These are phyloP conservation scores for Ciconia nigra DNA, from an alignment of 2,797 vertebrate genomes.

Conservation along the genomic window DNA sequence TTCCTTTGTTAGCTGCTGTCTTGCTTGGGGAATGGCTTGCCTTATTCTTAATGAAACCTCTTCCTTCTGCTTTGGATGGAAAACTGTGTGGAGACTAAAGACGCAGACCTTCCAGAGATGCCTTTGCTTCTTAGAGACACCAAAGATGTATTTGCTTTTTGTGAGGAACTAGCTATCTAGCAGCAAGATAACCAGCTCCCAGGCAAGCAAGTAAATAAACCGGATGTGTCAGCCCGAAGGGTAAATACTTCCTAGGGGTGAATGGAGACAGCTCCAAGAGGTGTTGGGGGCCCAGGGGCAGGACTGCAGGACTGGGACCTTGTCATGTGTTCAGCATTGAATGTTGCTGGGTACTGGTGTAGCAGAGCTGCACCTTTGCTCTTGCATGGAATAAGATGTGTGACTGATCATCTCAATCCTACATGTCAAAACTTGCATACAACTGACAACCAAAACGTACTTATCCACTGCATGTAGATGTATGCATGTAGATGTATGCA, in stretches of 20 bases:
- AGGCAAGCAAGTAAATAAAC: not conserved
- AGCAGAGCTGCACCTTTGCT: not conserved
- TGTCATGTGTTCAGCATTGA: fast-evolving
- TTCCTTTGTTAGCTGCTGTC: not conserved
- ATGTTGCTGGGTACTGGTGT: not conserved
- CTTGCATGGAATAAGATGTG: not conserved
- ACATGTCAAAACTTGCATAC: not conserved
- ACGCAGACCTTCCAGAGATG: not conserved
- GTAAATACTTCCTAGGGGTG: not conserved
- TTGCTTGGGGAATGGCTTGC: not conserved
- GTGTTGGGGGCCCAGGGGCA: not conserved
- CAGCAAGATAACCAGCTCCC: not conserved
- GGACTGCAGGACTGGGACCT: not conserved
- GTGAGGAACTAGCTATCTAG: not conserved
- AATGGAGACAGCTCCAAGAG: not conserved
- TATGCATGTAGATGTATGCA: too few species aligned
- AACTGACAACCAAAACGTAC: not conserved
- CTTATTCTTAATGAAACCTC: not conserved
- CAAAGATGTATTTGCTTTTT: not conserved
- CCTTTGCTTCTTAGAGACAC: not conserved
- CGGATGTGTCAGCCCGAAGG: not conserved
- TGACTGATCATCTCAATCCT: fast-evolving
- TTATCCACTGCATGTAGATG: not conserved
- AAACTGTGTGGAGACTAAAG: not conserved
- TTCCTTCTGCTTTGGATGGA: not conserved